Base-by-base conservation (phyloP, 2,113 vertebrate species). In the Smithornis capensis region DNA sequence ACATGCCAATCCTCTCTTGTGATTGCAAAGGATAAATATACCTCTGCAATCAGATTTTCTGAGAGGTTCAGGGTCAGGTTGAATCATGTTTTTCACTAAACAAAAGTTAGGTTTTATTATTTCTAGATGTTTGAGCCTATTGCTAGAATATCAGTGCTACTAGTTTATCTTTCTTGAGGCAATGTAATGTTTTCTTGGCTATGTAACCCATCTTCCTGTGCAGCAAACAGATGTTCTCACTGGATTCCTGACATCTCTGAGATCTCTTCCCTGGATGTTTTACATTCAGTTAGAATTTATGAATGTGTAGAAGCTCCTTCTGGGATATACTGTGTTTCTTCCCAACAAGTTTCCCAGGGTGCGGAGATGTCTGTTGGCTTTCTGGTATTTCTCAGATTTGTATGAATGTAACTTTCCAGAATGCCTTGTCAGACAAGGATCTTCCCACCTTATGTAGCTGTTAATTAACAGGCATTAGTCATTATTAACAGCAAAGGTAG, bases 231-330 rank as follows among this genome's bases (percentile, higher is more conserved):
- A 95, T 96, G 91, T 96, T 96, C 88, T 90, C 79, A 65, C 85
- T 96, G 90, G 93, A 96, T 96, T 97, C 92, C 49, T 90, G 4
- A 4, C 93, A 96, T 96, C 91, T 90, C 96, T 96, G 85, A 97
- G 86, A 92, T 92, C 91, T 88, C 53, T 81, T 96, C 88, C 92
- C 93, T 96, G 95, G 84, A 94, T 94, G 82, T 73, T 97, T 95
- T 83, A 80, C 91, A 91, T 95, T 93, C 84, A 91, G 65, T 74
- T 90, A 90, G 92, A 95, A 94, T 96, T 95, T 94, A 95, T 96
- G 87, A 92, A 97, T 88, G 85, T 86, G 90, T 86, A 86, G 78
- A 92, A 94, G 70, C 35, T 94, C 90, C 94, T 96, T 95, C 79
- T 94, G 92, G 94, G 96, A 90, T 94, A 56, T 86, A 60, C 71